phyloP scores from a whole-genome alignment of 2,113 vertebrate species.

The Agelaius tricolor region DNA sequence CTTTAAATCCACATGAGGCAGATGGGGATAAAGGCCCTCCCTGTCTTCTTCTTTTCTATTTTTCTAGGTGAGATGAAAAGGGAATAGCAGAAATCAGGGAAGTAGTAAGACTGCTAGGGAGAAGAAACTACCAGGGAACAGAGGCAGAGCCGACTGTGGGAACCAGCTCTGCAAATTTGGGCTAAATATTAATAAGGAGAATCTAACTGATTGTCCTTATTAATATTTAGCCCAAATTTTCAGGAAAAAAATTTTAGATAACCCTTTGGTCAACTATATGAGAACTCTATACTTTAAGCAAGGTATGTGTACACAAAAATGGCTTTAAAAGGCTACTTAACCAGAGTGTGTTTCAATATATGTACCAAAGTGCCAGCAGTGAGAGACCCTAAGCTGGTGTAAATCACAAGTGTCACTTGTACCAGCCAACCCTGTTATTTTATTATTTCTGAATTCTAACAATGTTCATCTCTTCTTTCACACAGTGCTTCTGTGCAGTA shows the following conservation, averaged over 20 bases:
- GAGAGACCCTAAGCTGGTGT: not conserved
- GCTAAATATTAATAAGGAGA: too few species aligned
- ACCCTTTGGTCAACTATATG: not conserved
- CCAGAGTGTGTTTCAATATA: not conserved
- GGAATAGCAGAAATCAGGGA: not conserved
- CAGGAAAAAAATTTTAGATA: not conserved
- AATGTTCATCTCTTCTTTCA: not conserved
- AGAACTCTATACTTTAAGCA: not conserved
- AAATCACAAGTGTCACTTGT: not conserved
- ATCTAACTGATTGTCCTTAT: not conserved
- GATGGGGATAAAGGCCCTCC: not conserved
- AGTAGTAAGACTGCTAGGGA: not conserved
- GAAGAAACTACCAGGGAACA: not conserved
- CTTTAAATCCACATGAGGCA: not conserved
- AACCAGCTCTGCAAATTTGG: not conserved
- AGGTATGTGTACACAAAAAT: not conserved
- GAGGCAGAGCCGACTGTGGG: not conserved
- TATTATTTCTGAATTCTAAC: slow-evolving; percentile 14
- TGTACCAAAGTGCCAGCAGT: not conserved
- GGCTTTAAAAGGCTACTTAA: not conserved
- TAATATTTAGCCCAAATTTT: not conserved
- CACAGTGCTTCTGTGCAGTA: not conserved
- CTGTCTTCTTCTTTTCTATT: not conserved
- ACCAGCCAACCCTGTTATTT: not conserved
- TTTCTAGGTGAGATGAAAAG: not conserved